phyloP scores from a whole-genome alignment of 1,140 invertebrate species.

The Drosophila setifemur region DNA sequence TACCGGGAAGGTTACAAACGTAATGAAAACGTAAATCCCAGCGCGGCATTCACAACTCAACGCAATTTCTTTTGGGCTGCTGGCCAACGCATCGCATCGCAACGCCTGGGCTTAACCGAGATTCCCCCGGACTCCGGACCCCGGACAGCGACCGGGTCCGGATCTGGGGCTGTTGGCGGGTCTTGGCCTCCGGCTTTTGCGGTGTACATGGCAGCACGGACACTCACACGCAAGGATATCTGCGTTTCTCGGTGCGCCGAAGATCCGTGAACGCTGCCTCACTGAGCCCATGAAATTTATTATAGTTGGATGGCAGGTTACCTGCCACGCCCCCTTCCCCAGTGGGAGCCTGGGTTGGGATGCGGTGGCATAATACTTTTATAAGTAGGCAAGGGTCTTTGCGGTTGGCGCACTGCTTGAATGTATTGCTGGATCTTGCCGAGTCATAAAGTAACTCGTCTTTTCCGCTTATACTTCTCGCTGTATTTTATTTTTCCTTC shows the following conservation, averaged over 20 bases:
- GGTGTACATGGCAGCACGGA: constrained; percentile 26
- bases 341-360: neutral
- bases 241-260: constrained; percentile 2
- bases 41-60: constrained; percentile 77
- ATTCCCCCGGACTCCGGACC: constrained; percentile 1
- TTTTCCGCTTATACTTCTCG: constrained; percentile 43
- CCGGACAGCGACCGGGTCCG: neutral
- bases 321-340: neutral
- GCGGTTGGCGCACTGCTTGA: constrained; percentile 34
- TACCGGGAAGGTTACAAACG: constrained; percentile 60
- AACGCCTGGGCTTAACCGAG: constrained; percentile 54
- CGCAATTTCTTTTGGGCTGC: constrained; percentile 61
- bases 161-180: neutral
- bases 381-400: constrained; percentile 57
- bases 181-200: constrained; percentile 23
- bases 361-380: constrained; percentile 49
- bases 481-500: constrained; percentile 12
- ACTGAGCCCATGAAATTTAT: constrained; percentile 70
- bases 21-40: constrained; percentile 80
- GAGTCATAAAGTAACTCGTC: constrained; percentile 66
- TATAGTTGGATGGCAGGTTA: constrained; percentile 37
- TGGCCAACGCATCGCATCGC: constrained; percentile 30
- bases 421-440: constrained; percentile 55
- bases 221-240: constrained; percentile 12
- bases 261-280: constrained; percentile 42